Base-by-base conservation (phyloP, 2,888 invertebrate species). In the Orthonevra nobilis region DNA sequence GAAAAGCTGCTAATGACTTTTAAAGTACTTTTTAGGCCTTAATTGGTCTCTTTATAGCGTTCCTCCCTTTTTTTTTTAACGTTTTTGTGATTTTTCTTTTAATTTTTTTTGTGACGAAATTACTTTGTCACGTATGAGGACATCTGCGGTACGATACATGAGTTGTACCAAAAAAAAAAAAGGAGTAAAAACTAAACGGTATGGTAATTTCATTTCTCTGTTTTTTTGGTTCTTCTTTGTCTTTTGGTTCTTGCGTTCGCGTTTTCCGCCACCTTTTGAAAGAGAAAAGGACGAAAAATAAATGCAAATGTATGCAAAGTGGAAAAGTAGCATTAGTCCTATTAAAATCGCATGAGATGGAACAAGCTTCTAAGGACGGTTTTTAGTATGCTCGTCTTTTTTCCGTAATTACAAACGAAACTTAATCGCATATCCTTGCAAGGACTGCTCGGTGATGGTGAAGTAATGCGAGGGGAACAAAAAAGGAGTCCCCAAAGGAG, bases 1-100 rank as follows among this genome's bases (percentile, higher is more conserved):
- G 40, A 81, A 84, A 85, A 85, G 83, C 85, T 85, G 86, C 86
- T 86, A 86, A 86, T 86, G 86, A 86, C 85, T 86, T 86, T 85
- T 83, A 84, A 85, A 86, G 83, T 83, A 84, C 82, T 81, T 81
- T 68, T 52, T 54, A 64, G 38, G 42, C 66, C 66, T 42, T 77
- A 77, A 75, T 73, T 77, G 60, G 72, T 77, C 73, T 66, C 81
- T 68, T 66, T 68, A 70, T 26, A 54, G 50, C 44, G n/a, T n/a
- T n/a, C n/a, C n/a, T n/a, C n/a, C n/a, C 56, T 73, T 52, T 52
- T 73, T 74, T 63, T 23, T 23, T 23, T 23, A 4, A 4, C 3
- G 23, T 52, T 52, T 73, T 74, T 63, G 48, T 23, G 40, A 48
- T 36, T 69, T 69, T 66, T 60, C 44, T 36, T 38, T 23, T 17